phyloP scores from a whole-genome alignment of 1,140 invertebrate species.

The Aleiodes sp. region DNA sequence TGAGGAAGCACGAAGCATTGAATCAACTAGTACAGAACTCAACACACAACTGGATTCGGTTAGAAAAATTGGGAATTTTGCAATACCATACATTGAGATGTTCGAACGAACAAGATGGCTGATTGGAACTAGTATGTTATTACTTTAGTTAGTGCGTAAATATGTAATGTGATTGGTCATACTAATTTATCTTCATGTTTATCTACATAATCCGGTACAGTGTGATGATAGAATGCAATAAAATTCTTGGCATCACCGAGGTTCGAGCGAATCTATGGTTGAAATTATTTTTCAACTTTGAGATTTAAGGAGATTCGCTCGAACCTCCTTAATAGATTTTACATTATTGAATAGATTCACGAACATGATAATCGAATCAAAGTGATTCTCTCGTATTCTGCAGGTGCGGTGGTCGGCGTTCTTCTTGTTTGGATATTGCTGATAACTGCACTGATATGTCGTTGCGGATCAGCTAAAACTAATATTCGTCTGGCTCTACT shows the following conservation, averaged over 20 bases:
- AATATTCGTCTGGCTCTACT: slow-evolving; percentile 69
- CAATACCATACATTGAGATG: slow-evolving; percentile 49
- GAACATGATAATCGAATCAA: too few relatives aligned
- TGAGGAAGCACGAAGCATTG: slow-evolving; percentile 56
- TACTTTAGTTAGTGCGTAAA: neutral
- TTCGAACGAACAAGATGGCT: slow-evolving; percentile 62
- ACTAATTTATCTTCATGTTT: neutral
- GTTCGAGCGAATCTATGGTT: too few relatives aligned
- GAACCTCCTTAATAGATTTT: neutral
- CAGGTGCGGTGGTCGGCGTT: slow-evolving; percentile 60
- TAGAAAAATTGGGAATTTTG: slow-evolving; percentile 45
- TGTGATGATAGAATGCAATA: too few relatives aligned
- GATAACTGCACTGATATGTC: slow-evolving; percentile 65
- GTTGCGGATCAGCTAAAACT: slow-evolving; percentile 66
- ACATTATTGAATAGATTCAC: neutral
- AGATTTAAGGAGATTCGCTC: neutral
- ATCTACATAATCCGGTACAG: neutral
- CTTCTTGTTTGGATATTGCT: slow-evolving; percentile 64
- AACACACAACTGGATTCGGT: slow-evolving; percentile 56
- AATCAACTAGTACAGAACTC: slow-evolving; percentile 54
- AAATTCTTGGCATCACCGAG: too few relatives aligned
- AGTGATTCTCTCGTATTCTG: neutral
- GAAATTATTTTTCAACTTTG: too few relatives aligned
- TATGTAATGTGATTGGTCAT: neutral
- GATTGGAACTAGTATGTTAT: slow-evolving; percentile 55